A percentile compares a stretch with the other conserved stretches of the same genome.
These are phyloP conservation scores for Erebia aethiops DNA, from an alignment of 2,888 invertebrate genomes.

Conservation along the genomic window DNA sequence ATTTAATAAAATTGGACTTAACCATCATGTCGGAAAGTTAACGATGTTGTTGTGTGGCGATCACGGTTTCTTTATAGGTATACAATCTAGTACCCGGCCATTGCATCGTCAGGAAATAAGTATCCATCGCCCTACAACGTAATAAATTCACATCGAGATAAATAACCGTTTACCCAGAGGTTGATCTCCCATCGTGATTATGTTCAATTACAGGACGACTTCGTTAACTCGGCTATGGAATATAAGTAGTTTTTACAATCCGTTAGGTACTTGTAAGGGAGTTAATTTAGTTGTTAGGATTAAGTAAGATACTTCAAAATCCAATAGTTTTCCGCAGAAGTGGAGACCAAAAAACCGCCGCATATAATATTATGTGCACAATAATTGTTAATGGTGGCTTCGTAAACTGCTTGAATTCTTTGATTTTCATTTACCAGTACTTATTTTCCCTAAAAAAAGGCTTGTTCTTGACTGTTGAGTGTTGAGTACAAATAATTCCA, in stretches of 20 bases:
- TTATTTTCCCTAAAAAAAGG: background rate
- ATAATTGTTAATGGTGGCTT: background rate
- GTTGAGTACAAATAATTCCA: no score
- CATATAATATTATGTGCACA: no score
- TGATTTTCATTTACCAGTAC: background rate
- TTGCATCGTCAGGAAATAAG: constrained; percentile 43
- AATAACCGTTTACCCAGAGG: constrained; percentile 41
- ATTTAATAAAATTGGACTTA: constrained; percentile 64
- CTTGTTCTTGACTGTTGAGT: no score
- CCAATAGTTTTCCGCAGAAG: background rate
- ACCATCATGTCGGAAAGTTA: constrained; percentile 68
- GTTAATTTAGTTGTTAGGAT: constrained; percentile 13
- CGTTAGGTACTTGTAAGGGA: constrained; percentile 22
- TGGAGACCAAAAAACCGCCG: background rate
- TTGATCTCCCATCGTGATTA: constrained; percentile 38
- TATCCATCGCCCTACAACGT: constrained; percentile 41
- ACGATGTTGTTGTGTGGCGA: constrained; percentile 62
- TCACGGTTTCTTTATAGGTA: constrained; percentile 47
- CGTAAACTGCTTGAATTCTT: background rate
- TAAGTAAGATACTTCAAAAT: background rate
- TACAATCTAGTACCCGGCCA: constrained; percentile 39
- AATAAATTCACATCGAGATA: constrained; percentile 44
- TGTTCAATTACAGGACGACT: constrained; percentile 39
- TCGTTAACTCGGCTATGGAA: constrained; percentile 29
- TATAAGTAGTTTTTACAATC: constrained; percentile 15